These are phyloP conservation scores for Sinocyclocheilus maitianheensis DNA, from an alignment of 2,113 vertebrate genomes.

Conservation along the genomic window DNA sequence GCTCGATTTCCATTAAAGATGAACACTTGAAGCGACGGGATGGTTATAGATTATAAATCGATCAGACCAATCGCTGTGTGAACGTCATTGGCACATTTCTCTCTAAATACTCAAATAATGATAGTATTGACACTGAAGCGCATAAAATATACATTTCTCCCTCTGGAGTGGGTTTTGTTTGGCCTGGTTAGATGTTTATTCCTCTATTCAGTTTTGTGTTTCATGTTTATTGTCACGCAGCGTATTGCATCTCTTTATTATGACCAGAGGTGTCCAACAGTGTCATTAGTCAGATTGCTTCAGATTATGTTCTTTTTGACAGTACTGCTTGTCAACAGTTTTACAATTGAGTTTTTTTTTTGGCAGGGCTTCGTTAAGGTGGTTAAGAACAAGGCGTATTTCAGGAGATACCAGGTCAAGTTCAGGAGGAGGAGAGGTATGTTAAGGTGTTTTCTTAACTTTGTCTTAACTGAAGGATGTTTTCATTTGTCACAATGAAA, in stretches of 20 bases:
- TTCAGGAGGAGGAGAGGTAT: constrained; percentile 97
- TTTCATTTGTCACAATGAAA: background rate
- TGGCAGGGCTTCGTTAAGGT: constrained; percentile 97
- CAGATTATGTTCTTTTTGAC: background rate
- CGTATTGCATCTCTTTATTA: background rate
- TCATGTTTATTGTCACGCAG: background rate
- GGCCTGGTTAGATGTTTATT: background rate
- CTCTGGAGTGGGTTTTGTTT: background rate
- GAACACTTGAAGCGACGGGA: background rate
- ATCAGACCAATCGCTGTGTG: no score
- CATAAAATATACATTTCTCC: background rate
- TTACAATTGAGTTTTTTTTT: background rate
- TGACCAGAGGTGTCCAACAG: background rate
- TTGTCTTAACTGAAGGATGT: background rate
- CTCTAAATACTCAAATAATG: background rate
- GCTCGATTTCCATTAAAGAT: background rate
- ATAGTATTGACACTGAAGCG: background rate
- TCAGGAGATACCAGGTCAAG: constrained; percentile 99
- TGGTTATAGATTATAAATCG: constrained; percentile 19
- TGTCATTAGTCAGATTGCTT: background rate
- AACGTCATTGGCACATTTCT: constrained; percentile 11
- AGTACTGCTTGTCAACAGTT: background rate
- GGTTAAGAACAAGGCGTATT: constrained; percentile 98
- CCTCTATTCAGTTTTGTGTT: background rate
- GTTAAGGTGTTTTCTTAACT: background rate